Percentiles rank a stretch among this genome's conserved stretches.
Conservation (phyloP, 2,888 invertebrate species). For the Homarus gammarus region DNA sequence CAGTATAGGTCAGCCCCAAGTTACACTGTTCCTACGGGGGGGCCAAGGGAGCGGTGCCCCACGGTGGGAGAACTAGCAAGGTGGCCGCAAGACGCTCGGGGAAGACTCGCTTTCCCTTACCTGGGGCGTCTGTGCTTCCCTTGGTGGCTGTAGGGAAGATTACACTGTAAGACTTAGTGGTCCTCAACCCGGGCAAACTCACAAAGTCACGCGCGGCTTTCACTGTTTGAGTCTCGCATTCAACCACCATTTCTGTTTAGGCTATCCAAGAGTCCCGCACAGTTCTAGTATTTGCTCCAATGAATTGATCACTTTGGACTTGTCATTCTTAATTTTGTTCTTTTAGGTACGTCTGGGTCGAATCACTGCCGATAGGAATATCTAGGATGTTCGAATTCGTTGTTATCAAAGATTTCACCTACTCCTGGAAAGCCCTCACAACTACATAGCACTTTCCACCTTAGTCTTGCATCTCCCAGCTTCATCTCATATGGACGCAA, state of each 20-base stretch:
- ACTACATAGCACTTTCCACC: conserved; percentile 52
- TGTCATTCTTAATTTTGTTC: conserved; percentile 34
- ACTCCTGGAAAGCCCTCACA: conserved; percentile 69
- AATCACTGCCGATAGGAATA: conserved; percentile 40
- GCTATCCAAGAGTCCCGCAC: conserved; percentile 70
- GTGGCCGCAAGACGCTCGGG: conserved; percentile 64
- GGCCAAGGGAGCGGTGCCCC: conserved; percentile 17
- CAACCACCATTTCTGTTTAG: conserved; percentile 47
- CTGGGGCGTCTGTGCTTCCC: conserved; percentile 72
- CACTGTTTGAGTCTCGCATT: conserved; percentile 60
- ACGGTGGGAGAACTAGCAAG: conserved; percentile 56
- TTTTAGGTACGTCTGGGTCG: conserved; percentile 34
- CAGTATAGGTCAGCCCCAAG: conserved; percentile 15
- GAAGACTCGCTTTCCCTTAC: conserved; percentile 69
- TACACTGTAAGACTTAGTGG: conserved; percentile 62
- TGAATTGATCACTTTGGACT: conserved; percentile 14
- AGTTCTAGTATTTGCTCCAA: conserved; percentile 29
- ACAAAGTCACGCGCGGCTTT: conserved; percentile 55
- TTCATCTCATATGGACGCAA: neutral
- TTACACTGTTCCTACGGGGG: conserved; percentile 30
- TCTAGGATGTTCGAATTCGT: neutral
- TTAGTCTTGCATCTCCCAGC: conserved; percentile 4
- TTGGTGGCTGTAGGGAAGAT: conserved; percentile 73
- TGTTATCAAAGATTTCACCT: conserved; percentile 38
- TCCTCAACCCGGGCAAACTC: conserved; percentile 42